Evolutionary conservation across 2,113 vertebrate genomes (phyloP).

Genomic region (Haplochromis burtoni): DNA sequence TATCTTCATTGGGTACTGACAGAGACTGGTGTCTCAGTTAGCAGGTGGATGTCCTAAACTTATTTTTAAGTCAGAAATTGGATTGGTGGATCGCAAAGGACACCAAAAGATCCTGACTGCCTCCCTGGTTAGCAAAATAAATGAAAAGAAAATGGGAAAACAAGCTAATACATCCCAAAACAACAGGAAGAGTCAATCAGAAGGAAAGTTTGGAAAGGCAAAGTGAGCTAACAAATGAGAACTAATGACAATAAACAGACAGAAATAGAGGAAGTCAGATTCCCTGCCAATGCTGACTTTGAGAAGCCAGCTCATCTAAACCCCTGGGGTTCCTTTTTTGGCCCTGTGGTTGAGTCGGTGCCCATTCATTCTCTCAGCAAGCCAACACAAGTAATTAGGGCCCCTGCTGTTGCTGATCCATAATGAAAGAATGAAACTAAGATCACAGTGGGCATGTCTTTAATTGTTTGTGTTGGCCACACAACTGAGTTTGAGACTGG

Average conservation of each 20-base stretch:
- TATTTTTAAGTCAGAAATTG: not conserved
- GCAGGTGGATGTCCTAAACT: not conserved
- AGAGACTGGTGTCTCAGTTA: not conserved
- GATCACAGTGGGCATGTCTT: conserved; percentile 53
- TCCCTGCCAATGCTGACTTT: conserved; percentile 30
- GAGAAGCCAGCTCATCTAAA: conserved; percentile 28
- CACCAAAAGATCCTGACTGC: not conserved
- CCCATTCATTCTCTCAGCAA: conserved; percentile 52
- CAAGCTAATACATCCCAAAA: not conserved
- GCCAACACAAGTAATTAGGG: conserved; percentile 52
- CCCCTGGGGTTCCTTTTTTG: not conserved
- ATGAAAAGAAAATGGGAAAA: not conserved
- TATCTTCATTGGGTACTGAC: not conserved
- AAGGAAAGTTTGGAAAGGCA: not conserved
- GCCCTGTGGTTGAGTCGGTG: conserved; percentile 29
- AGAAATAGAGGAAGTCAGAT: conserved; percentile 13
- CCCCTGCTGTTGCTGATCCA: conserved; percentile 51
- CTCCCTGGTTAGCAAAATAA: not conserved
- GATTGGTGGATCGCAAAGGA: not conserved
- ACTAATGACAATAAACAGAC: conserved; percentile 19
- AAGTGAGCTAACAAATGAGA: conserved; percentile 11
- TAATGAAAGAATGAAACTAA: conserved; percentile 51
- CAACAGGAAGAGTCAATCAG: not conserved
- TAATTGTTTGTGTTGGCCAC: conserved; percentile 60
- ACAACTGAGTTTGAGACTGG: conserved; percentile 8